Evolutionary conservation across 2,888 invertebrate species (phyloP).

Genomic region (Acanthococcus lagerstroemiae): DNA sequence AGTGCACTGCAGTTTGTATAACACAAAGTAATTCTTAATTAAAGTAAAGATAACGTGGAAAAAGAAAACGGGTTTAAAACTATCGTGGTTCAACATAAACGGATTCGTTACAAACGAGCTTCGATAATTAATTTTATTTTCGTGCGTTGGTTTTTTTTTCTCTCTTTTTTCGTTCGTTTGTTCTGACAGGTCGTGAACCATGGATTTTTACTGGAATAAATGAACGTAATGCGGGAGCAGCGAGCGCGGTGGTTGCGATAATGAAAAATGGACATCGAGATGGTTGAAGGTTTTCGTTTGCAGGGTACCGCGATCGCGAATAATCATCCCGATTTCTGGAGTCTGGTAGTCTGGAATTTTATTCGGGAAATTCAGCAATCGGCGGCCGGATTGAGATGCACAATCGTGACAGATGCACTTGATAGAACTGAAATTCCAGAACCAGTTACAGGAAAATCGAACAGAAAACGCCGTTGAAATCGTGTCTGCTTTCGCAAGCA

Average conservation of each 20-base stretch:
- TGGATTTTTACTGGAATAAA: not conserved
- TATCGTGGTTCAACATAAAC: slow-evolving; percentile 26
- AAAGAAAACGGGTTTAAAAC: slow-evolving; percentile 26
- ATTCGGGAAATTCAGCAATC: too few species aligned
- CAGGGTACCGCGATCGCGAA: too few species aligned
- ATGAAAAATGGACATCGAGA: not conserved
- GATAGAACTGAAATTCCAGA: too few species aligned
- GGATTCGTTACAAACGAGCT: slow-evolving; percentile 31
- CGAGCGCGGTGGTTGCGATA: not conserved
- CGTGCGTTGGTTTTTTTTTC: not conserved
- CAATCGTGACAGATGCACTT: too few species aligned
- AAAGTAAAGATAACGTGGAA: slow-evolving; percentile 21
- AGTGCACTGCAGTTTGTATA: slow-evolving; percentile 27
- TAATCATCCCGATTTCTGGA: too few species aligned
- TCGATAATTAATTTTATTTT: slow-evolving; percentile 30
- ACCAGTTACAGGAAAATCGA: too few species aligned
- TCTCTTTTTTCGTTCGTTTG: not conserved
- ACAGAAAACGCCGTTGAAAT: too few species aligned
- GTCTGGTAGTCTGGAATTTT: too few species aligned
- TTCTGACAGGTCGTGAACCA: not conserved
- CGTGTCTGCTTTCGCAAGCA: too few species aligned
- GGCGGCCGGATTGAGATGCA: too few species aligned
- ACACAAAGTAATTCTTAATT: slow-evolving; percentile 31
- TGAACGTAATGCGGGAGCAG: not conserved
- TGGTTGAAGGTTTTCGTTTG: too few species aligned